Percentiles rank a stretch among this genome's conserved stretches.
Conservation (phyloP, 2,797 vertebrate genomes). For the Aphelocoma californica region DNA sequence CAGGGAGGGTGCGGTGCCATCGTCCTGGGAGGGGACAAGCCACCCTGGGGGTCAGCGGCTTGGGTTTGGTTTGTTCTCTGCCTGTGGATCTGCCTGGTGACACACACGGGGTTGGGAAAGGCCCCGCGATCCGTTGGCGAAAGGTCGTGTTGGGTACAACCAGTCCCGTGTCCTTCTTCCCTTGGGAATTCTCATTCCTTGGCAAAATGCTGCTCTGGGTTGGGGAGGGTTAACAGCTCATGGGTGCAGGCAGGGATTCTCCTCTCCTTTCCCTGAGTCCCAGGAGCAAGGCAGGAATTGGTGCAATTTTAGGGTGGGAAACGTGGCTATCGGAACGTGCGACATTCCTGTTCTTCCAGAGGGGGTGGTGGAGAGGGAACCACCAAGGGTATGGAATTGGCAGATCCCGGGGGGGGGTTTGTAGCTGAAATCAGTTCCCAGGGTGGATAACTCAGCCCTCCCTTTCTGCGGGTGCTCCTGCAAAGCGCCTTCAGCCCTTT, state of each 20-base stretch:
- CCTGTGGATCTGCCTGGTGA: background rate
- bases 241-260: background rate
- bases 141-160: accelerated
- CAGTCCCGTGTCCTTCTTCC: accelerated
- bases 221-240: background rate
- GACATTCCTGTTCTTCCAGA: background rate
- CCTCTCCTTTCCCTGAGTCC: background rate
- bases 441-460: background rate
- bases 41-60: background rate
- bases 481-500: background rate
- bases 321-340: background rate
- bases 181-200: background rate
- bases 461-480: background rate
- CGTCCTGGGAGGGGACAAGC: background rate
- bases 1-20: background rate
- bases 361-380: background rate
- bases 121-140: accelerated
- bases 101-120: background rate
- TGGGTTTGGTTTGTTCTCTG: background rate
- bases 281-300: background rate
- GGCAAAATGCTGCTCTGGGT: background rate
- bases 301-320: background rate
- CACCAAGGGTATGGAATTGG: accelerated
- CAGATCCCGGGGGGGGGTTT: background rate
- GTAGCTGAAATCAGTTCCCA: background rate